These are phyloP conservation scores for Pogonomyrmex barbatus DNA, from an alignment of 1,140 invertebrate genomes.

Conservation along the genomic window DNA sequence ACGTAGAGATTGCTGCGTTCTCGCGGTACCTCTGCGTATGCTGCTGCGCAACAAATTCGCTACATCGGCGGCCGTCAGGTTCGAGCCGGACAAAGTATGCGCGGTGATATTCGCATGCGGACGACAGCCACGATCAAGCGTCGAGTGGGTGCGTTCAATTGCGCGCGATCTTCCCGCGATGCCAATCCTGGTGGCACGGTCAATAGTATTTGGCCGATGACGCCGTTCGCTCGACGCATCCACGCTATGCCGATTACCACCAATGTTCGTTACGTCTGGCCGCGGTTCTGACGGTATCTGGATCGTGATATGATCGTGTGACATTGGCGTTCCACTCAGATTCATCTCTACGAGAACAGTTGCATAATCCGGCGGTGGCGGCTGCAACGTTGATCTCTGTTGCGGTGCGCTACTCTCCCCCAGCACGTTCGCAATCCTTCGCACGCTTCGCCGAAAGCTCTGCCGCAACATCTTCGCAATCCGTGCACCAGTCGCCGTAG, in stretches of 20 bases:
- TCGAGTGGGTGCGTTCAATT: conserved; percentile 69
- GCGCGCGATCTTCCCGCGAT: conserved; percentile 19
- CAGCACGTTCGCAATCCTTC: conserved; percentile 88
- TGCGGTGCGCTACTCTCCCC: conserved; percentile 81
- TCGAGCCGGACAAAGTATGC: conserved; percentile 74
- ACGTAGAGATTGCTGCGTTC: conserved; percentile 77
- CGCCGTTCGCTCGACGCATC: conserved; percentile 36
- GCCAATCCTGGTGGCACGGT: conserved; percentile 74
- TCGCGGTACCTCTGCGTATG: conserved; percentile 85
- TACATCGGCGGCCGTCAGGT: conserved; percentile 87
- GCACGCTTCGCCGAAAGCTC: conserved; percentile 92
- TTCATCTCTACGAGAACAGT: conserved; percentile 89
- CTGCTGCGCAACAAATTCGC: conserved; percentile 88
- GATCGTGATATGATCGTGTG: conserved; percentile 63
- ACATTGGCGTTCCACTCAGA: conserved; percentile 67
- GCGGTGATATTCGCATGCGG: conserved; percentile 11
- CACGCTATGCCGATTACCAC: background rate
- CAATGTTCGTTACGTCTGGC: conserved; percentile 64
- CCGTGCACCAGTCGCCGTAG: conserved; percentile 94
- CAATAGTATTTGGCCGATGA: conserved; percentile 79
- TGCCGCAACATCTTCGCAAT: conserved; percentile 92
- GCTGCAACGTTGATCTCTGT: conserved; percentile 81
- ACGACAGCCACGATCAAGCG: conserved; percentile 61
- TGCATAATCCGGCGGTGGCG: conserved; percentile 89
- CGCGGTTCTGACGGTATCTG: conserved; percentile 73